These are phyloP conservation scores for Hipparchia semele DNA, from an alignment of 2,888 invertebrate species.

Conservation along the genomic window DNA sequence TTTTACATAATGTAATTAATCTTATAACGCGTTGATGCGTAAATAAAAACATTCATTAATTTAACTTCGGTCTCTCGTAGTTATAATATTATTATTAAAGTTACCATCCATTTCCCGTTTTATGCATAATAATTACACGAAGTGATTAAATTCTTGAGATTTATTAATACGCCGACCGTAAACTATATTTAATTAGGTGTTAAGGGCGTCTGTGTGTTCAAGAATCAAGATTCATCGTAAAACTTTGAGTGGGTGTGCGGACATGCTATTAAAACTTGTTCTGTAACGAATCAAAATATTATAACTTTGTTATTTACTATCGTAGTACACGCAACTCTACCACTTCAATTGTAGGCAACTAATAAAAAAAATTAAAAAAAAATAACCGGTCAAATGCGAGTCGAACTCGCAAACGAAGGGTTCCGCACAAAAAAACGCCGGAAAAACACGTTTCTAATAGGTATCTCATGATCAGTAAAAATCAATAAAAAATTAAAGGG, in stretches of 20 bases:
- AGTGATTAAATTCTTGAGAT: slow-evolving; percentile 12
- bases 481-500: too few relatives aligned
- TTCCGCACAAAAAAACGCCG: too few relatives aligned
- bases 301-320: neutral
- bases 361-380: neutral
- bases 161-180: slow-evolving; percentile 17
- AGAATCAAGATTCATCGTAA: slow-evolving; percentile 4
- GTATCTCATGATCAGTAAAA: too few relatives aligned
- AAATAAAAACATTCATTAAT: slow-evolving; percentile 6
- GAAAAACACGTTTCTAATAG: neutral
- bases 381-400: too few relatives aligned
- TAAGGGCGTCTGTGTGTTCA: slow-evolving; percentile 11
- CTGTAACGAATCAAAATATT: neutral
- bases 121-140: slow-evolving; percentile 13
- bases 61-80: neutral
- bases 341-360: neutral
- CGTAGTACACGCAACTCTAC: neutral
- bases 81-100: neutral
- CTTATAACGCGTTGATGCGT: neutral
- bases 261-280: slow-evolving; percentile 9
- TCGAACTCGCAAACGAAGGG: too few relatives aligned
- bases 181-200: slow-evolving; percentile 23
- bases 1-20: neutral
- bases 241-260: slow-evolving; percentile 7
- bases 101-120: neutral